Base-by-base conservation (phyloP, 2,797 vertebrate species). In the Neomorphus geoffroyi region DNA sequence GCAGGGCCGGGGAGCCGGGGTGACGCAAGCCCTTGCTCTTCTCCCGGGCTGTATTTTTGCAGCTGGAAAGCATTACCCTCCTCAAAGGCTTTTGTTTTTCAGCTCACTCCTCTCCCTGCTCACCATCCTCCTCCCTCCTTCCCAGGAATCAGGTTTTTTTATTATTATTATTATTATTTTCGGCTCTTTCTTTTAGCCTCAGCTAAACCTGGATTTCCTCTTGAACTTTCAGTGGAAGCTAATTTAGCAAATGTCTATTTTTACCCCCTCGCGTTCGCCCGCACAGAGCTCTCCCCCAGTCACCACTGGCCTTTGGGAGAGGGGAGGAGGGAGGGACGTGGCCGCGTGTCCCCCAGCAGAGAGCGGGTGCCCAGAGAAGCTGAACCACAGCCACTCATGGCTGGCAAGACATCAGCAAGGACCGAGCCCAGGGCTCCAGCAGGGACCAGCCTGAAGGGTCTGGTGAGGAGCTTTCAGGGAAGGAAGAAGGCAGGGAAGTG, bases 31-130 rank as follows among this genome's bases (percentile, higher is more conserved):
- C 61, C 77, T 72, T 73, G 74, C 70, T 94, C 74, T 72, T 58
- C 56, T 95, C 95, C 93, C 89, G 69, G 87, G 92, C 96, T 96
- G 96, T 98, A 97, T 98, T 98, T 98, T 97, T 96, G 96, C 98
- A 98, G 97, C 98, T 98, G 98, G 98, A 97, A 98, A 96, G 93
- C 96, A 98, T 98, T 98, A 97, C 50, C 84, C 95, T 94, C 95
- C 97, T 97, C 96, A 96, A 97, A 97, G 94, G 96, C 97, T 96
- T 98, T 98, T 98, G 97, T 98, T 98, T 97, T 97, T 70, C 96
- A 54, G 97, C 93, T 93, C 83, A 91, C 91, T 96, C 84, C 75
- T 77, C 79, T 82, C 69, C 69, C 43, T 30, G 61, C 80, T 80
- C 6, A 2, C 79, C 82, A 19, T 54, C 80, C 70, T 89, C 78